Base-by-base conservation (phyloP, 2,113 vertebrate genomes). In the Heliornis fulica region DNA sequence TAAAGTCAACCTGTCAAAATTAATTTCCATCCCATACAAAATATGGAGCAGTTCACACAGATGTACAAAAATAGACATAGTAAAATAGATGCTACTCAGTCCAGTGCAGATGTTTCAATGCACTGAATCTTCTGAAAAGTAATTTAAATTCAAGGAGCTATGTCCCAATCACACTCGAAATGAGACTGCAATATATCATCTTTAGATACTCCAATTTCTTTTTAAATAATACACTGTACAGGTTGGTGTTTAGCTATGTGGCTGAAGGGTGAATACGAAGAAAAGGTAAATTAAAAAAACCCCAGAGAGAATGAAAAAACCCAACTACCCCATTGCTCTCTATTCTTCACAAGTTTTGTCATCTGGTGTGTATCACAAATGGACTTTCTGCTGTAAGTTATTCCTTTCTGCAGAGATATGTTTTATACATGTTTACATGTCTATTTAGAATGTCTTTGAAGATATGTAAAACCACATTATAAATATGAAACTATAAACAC, bases 1-100 rank as follows among this genome's bases (percentile, higher is more conserved):
- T 71, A 64, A 92, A 91, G 74, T 83, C 57, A 79, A 91, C 36
- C 28, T 94, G 69, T 71, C 56, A 92, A 83, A 92, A 94, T 85
- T 84, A 53, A 93, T 84, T 84, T 61, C 28, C 23, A 32, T 84
- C 40, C 10, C 77, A 64, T 51, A 78, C 32, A 91, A 92, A 91
- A 71, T 6, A 23, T 28, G 14, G 34, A 86, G 80, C 23, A 23
- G 71, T 63, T 86, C 86, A 81, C 31, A 70, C 22, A 18, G 1
- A 38, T 29, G 41, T 53, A 95, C 34, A 57, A 87, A 92, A 88
- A 45, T 1, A 85, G 69, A 78, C 22, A 31, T 2, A 70, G 50
- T 22, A 74, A 92, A 89, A 87, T 26, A 88, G 21, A 57, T 50
- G 13, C 38, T 70, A 34, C 28, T 74, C 46, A 57, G 29, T 31